These are phyloP conservation scores for Mionectes macconnelli DNA, from an alignment of 2,113 vertebrate species.

Conservation along the genomic window DNA sequence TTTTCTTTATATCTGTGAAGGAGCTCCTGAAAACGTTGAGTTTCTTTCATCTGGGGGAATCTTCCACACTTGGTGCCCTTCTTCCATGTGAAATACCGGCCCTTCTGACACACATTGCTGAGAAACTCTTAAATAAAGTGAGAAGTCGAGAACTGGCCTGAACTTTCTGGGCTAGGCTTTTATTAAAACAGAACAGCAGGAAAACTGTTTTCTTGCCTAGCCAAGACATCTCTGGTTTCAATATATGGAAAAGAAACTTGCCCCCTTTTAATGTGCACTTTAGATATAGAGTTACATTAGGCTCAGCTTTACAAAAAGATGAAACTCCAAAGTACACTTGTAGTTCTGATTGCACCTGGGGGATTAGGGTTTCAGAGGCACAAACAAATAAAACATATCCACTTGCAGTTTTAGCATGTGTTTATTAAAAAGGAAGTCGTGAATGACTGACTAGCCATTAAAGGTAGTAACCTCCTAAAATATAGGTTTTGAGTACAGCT, in stretches of 20 bases:
- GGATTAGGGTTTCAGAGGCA: neutral
- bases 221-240: neutral
- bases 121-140: neutral
- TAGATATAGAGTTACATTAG: neutral
- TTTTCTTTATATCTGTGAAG: neutral
- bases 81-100: neutral
- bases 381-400: neutral
- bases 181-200: neutral
- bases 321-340: neutral
- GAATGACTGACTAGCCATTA: neutral
- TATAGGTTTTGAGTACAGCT: neutral
- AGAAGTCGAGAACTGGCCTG: neutral
- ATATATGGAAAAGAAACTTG: neutral
- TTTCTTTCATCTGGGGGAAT: neutral
- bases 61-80: neutral
- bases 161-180: neutral
- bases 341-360: neutral
- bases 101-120: neutral
- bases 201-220: neutral
- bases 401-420: neutral
- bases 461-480: neutral
- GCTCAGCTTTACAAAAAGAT: neutral
- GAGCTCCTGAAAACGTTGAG: neutral
- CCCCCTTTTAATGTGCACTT: neutral
- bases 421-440: neutral